A percentile compares a stretch with the other conserved stretches of the same genome.
Evolutionary conservation across 2,888 invertebrate genomes (phyloP).

Genomic region (Drymonia ruficornis): DNA sequence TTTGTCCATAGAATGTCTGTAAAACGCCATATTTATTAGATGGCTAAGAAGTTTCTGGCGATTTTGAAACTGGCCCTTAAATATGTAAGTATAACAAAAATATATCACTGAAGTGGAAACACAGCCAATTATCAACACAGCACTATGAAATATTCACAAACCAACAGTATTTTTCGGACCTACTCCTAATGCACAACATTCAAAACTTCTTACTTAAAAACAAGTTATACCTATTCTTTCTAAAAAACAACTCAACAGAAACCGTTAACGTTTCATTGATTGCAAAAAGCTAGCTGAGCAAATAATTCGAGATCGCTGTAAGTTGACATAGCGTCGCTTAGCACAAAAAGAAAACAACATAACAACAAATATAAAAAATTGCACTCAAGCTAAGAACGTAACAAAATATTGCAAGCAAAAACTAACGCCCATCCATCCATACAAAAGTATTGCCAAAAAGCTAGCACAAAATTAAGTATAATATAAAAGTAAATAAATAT

Average conservation of each 20-base stretch:
- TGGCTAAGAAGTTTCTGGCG: too few species aligned
- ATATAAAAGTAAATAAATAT: not conserved
- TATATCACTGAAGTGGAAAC: constrained; percentile 17
- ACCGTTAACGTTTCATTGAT: constrained; percentile 1
- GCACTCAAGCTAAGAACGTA: constrained; percentile 5
- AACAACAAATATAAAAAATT: not conserved
- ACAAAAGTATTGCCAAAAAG: constrained; percentile 1
- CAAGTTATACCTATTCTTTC: not conserved
- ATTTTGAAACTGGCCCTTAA: too few species aligned
- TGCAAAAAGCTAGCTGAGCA: constrained; percentile 1
- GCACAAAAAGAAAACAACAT: not conserved
- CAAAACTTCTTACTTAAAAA: too few species aligned
- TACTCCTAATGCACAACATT: constrained; percentile 1
- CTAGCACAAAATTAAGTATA: not conserved
- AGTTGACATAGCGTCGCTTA: constrained; percentile 1
- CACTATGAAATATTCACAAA: constrained; percentile 8
- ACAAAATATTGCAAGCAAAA: constrained; percentile 14
- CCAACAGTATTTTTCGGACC: constrained; percentile 6
- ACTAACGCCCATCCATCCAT: not conserved
- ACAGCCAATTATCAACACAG: constrained; percentile 33
- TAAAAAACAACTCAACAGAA: not conserved
- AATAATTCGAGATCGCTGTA: not conserved
- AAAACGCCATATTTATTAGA: too few species aligned
- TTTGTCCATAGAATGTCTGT: too few species aligned
- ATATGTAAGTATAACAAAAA: constrained; percentile 4